Conservation (phyloP, 2,888 invertebrate genomes). For the Drosophila lacicola region DNA sequence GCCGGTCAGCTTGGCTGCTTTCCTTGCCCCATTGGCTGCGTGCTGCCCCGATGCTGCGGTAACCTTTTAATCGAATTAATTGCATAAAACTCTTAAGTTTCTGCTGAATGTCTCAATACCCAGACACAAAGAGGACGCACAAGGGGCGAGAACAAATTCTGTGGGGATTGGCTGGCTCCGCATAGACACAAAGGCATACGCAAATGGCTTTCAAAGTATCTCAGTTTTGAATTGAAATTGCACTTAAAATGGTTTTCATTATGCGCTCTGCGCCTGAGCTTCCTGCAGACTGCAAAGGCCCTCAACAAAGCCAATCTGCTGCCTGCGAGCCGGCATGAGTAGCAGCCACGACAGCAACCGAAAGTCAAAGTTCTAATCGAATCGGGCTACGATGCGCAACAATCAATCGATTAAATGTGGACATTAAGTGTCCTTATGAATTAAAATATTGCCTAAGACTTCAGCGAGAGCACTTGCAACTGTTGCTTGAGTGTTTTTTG, state of each 20-base stretch:
- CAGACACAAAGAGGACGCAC: background rate
- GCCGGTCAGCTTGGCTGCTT: background rate
- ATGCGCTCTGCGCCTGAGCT: conserved; percentile 13
- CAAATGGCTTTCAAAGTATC: conserved; percentile 39
- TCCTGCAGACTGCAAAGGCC: conserved; percentile 15
- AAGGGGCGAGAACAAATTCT: conserved; percentile 7
- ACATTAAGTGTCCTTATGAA: conserved; percentile 13
- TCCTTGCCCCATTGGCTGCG: conserved; percentile 7
- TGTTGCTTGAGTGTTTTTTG: background rate
- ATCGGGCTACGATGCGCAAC: conserved; percentile 5
- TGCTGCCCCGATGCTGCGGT: conserved; percentile 25
- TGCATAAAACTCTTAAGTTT: conserved; percentile 55
- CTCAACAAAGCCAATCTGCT: background rate
- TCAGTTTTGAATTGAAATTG: conserved; percentile 39
- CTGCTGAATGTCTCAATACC: conserved; percentile 37
- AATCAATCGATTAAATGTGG: conserved; percentile 23
- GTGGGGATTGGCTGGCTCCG: background rate
- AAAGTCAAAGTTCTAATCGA: conserved; percentile 4
- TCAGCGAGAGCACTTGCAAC: background rate
- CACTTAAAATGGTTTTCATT: conserved; percentile 57
- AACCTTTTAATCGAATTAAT: conserved; percentile 73
- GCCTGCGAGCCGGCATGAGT: background rate
- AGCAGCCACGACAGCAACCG: background rate
- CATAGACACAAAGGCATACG: conserved; percentile 18
- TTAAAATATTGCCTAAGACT: conserved; percentile 6